These are phyloP conservation scores for Andrena camellia DNA, from an alignment of 2,888 invertebrate species.

Conservation along the genomic window DNA sequence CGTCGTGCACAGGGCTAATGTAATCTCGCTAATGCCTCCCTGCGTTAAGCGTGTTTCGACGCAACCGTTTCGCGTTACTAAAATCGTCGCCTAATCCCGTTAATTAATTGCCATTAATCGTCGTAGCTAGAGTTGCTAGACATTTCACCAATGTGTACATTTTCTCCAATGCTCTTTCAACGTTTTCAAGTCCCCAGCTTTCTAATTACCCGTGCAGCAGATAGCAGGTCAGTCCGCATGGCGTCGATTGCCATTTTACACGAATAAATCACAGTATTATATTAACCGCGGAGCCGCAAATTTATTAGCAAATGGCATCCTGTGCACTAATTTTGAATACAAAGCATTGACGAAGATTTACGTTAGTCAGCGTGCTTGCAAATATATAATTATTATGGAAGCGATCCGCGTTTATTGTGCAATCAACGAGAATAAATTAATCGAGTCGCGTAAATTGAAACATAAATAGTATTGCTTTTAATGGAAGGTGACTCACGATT, in stretches of 20 bases:
- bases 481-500: too few species aligned
- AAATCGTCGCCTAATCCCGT: slow-evolving; percentile 45
- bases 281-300: background rate
- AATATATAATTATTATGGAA: background rate
- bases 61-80: slow-evolving; percentile 51
- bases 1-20: slow-evolving; percentile 33
- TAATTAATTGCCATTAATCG: slow-evolving; percentile 56
- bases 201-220: background rate
- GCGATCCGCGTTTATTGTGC: background rate
- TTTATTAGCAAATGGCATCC: background rate
- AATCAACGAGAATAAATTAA: background rate
- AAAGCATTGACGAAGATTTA: background rate
- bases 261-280: background rate
- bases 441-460: background rate
- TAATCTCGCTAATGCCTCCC: slow-evolving; percentile 46
- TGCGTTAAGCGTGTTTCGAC: slow-evolving; percentile 48
- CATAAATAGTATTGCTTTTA: too few species aligned
- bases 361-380: background rate
- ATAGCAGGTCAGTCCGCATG: background rate
- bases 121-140: background rate
- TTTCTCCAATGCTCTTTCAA: background rate
- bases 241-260: background rate
- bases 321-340: background rate
- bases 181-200: background rate
- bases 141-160: slow-evolving; percentile 7